Conservation (phyloP, 2,797 vertebrate species). For the Pyrocephalus nanus region DNA sequence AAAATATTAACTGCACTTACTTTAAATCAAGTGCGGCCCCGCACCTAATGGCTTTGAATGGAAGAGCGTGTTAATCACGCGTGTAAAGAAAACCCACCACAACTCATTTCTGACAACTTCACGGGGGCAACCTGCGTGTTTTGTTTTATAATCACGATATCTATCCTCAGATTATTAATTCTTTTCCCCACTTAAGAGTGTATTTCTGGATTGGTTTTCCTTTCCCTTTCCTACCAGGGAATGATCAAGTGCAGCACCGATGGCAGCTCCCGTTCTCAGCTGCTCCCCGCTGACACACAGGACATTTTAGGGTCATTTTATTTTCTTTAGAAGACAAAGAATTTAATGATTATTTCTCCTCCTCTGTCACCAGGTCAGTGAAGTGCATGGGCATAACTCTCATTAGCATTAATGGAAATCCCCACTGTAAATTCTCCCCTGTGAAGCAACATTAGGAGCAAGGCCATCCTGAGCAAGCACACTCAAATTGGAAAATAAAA, state of each 20-base stretch:
- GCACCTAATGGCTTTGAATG: slow-evolving; percentile 60
- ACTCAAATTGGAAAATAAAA: slow-evolving; percentile 33
- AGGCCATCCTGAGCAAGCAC: background rate
- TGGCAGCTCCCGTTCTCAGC: background rate
- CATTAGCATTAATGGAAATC: slow-evolving; percentile 25
- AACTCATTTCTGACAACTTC: slow-evolving; percentile 12
- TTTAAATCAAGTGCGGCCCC: slow-evolving; percentile 60
- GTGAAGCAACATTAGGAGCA: slow-evolving; percentile 6
- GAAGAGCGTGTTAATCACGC: slow-evolving; percentile 51
- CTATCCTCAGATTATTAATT: background rate
- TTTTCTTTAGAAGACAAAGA: background rate
- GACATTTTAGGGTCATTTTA: slow-evolving; percentile 12
- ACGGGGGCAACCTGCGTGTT: background rate
- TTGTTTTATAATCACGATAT: background rate
- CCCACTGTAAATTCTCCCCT: slow-evolving; percentile 1
- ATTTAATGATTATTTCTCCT: slow-evolving; percentile 18
- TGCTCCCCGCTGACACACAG: fast-evolving
- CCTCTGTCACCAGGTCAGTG: background rate
- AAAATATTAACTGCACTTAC: slow-evolving; percentile 64
- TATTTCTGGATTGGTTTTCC: background rate
- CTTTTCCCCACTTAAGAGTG: background rate
- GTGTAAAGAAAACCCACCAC: background rate
- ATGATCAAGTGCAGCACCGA: fast-evolving
- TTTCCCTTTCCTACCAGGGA: background rate
- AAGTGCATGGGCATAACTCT: background rate